Evolutionary conservation across 2,797 vertebrate genomes (phyloP).

Genomic region (Centroberyx gerrardi): DNA sequence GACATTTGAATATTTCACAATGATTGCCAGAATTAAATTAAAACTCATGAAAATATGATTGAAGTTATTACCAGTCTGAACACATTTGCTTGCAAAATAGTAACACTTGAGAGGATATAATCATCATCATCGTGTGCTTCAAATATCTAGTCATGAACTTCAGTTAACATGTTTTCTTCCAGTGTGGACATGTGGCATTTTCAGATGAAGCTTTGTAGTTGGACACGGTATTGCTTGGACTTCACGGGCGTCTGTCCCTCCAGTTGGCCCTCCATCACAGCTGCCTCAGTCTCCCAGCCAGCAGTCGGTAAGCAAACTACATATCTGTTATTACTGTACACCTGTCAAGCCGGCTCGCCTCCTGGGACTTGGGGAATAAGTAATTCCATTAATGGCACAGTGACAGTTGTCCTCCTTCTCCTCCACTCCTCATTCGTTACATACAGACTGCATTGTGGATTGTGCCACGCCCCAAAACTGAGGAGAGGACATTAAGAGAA

Average conservation of each 20-base stretch:
- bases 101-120: too few relatives aligned
- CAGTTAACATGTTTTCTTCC: too few relatives aligned
- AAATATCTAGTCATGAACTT: too few relatives aligned
- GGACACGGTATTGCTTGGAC: conserved; percentile 3
- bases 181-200: too few relatives aligned
- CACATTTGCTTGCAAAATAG: too few relatives aligned
- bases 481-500: neutral
- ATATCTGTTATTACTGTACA: conserved; percentile 44
- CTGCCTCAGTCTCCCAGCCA: conserved; percentile 21
- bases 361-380: conserved; percentile 21
- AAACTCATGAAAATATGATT: too few relatives aligned
- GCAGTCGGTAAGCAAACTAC: conserved; percentile 32
- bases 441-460: neutral
- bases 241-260: conserved; percentile 10
- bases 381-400: conserved; percentile 26
- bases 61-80: too few relatives aligned
- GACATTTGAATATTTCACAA: too few relatives aligned
- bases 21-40: too few relatives aligned
- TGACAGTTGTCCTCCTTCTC: conserved; percentile 33
- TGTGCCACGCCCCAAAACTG: neutral
- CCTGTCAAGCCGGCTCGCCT: conserved; percentile 39
- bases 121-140: too few relatives aligned
- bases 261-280: conserved; percentile 63
- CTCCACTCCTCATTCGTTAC: neutral
- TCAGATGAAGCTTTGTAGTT: too few relatives aligned